phyloP scores from a whole-genome alignment of 1,140 invertebrate species.

The Macrotrachela quadricornifera region DNA sequence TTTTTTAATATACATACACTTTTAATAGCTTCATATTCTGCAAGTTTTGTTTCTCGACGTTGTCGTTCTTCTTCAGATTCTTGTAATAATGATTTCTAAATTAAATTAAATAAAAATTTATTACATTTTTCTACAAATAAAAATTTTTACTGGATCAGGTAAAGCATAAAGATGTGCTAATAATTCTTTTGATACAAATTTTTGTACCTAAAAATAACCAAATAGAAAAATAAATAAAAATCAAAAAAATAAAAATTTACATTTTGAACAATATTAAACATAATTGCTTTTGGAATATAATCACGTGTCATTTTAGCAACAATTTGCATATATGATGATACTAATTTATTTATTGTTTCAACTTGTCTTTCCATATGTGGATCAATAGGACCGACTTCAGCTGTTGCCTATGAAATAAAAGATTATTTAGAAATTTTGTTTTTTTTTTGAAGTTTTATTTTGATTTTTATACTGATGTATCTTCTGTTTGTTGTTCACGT shows the following conservation, averaged over 20 bases:
- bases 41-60: neutral
- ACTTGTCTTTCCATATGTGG: slow-evolving; percentile 91
- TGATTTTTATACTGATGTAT: too few species aligned
- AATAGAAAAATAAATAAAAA: neutral
- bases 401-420: neutral
- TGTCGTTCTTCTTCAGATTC: neutral
- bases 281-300: slow-evolving; percentile 90
- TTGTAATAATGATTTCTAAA: neutral
- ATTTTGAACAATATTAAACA: slow-evolving; percentile 94
- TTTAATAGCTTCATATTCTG: neutral
- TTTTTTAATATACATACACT: neutral
- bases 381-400: slow-evolving; percentile 58
- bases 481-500: slow-evolving; percentile 51
- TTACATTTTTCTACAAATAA: slow-evolving; percentile 3
- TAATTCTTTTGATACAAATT: slow-evolving; percentile 88
- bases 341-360: slow-evolving; percentile 92
- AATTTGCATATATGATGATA: slow-evolving; percentile 99
- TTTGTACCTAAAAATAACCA: slow-evolving; percentile 42
- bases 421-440: too few species aligned
- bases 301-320: slow-evolving; percentile 95
- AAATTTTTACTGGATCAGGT: slow-evolving; percentile 53
- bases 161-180: slow-evolving; percentile 70
- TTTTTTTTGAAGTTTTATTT: too few species aligned
- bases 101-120: neutral
- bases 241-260: slow-evolving; percentile 20